These are phyloP conservation scores for Dufourea novaeangliae DNA, from an alignment of 1,140 invertebrate species.

Conservation along the genomic window DNA sequence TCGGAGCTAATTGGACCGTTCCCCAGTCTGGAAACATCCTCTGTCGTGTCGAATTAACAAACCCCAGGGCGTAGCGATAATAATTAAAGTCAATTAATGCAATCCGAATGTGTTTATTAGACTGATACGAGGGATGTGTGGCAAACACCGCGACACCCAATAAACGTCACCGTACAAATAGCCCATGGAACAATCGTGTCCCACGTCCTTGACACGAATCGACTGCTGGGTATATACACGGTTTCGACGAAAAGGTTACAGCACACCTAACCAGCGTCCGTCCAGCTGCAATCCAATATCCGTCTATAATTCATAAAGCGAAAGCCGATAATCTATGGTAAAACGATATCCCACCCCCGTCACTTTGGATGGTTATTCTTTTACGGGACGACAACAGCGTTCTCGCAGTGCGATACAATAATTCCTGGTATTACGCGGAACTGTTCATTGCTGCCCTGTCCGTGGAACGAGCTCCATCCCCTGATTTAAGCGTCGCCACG, in stretches of 20 bases:
- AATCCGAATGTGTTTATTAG: background rate
- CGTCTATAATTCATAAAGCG: conserved; percentile 42
- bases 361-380: background rate
- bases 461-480: too few species aligned
- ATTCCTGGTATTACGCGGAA: background rate
- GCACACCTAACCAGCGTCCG: conserved; percentile 18
- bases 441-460: too few species aligned
- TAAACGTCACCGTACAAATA: background rate
- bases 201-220: conserved; percentile 18
- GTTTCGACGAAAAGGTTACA: conserved; percentile 27
- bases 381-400: background rate
- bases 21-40: too few species aligned
- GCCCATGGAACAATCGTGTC: background rate
- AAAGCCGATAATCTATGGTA: conserved; percentile 30
- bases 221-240: background rate
- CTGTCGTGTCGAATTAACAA: background rate
- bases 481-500: too few species aligned
- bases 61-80: background rate
- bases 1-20: too few species aligned
- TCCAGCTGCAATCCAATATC: conserved; percentile 30
- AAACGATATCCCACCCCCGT: conserved; percentile 18
- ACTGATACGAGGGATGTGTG: background rate
- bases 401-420: too few species aligned
- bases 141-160: background rate
- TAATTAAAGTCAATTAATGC: background rate